Base-by-base conservation (phyloP, 2,888 invertebrate species). In the Nesidiocoris tenuis region DNA sequence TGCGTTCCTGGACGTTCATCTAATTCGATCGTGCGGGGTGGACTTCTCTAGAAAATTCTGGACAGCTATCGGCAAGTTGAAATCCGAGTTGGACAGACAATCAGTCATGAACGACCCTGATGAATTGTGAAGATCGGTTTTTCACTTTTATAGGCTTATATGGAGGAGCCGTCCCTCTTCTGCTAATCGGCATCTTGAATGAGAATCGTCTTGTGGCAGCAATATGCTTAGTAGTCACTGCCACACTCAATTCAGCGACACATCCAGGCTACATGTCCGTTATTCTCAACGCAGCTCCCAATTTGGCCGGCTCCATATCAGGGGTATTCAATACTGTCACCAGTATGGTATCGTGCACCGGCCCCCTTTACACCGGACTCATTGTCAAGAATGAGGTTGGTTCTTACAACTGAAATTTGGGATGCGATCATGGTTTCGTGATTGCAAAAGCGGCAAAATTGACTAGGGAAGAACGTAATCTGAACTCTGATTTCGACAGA, bases 161-260 rank as follows among this genome's bases (percentile, higher is more conserved):
- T 80, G 88, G 90, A 61, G 93, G 93, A 1, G 57, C 70, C 2
- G 24, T 70, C 1, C 5, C 59, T 12, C 70, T 70, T 0, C 16
- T 59, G 3, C 19, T 70, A 2, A 18, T 59, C 9, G 17, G 17
- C 1, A n/a, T 70, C 12, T 12, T 70, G 22, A 2, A 23, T 24
- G 1, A 17, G 12, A 56, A 61, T 12, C 21, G n/a, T 2, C 12
- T 16, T 1, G 22, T 24, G n/a, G 70, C 70, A 0, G 21, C 19
- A 1, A 17, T 39, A 1, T 25, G 57, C 24, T 25, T 57, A 16
- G 39, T 23, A 7, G 12, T 23, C 9, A 18, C 22, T 7, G 63
- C 63, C 39, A 39, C 25, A 1, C 18, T 74, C 55, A 70, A 70
- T 24, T 21, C 70, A 1, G 70, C 59, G 0, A 61, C 39, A 7